phyloP scores from a whole-genome alignment of 1,140 invertebrate genomes.

The Microplitis demolitor region DNA sequence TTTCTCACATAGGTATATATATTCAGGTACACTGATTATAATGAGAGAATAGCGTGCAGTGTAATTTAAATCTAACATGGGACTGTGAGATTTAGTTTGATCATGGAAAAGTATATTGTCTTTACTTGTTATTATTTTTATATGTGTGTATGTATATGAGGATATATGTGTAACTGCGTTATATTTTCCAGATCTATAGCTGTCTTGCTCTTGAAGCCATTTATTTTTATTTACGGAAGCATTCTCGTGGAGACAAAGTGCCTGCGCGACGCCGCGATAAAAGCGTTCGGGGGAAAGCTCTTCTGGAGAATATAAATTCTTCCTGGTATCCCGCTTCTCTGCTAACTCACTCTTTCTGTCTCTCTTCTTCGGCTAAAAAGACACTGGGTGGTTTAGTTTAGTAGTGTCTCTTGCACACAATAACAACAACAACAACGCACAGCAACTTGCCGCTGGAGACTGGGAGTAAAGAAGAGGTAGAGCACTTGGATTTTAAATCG shows the following conservation, averaged over 20 bases:
- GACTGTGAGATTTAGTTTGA: slow-evolving; percentile 6
- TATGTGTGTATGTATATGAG: not conserved
- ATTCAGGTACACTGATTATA: slow-evolving; percentile 9
- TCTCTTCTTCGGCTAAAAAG: not conserved
- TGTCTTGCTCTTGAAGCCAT: not conserved
- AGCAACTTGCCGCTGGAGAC: not conserved
- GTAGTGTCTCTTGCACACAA: not conserved
- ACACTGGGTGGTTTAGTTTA: too few relatives aligned
- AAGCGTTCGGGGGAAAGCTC: slow-evolving; percentile 20
- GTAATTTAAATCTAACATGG: slow-evolving; percentile 22
- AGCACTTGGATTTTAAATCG: not conserved
- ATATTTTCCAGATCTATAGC: not conserved
- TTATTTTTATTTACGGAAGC: slow-evolving; percentile 23
- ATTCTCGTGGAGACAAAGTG: slow-evolving; percentile 22
- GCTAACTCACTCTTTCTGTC: not conserved
- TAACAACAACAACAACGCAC: not conserved
- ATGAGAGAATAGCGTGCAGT: slow-evolving; percentile 31
- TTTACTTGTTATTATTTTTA: not conserved
- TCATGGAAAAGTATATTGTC: slow-evolving; percentile 18
- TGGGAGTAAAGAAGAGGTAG: not conserved
- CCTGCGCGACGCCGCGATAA: slow-evolving; percentile 19
- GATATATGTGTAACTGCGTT: too few relatives aligned
- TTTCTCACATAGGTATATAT: not conserved
- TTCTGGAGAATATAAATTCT: slow-evolving; percentile 17
- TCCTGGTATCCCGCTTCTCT: not conserved